Base-by-base conservation (phyloP, 2,797 vertebrate species). In the Decapterus maruadsi region DNA sequence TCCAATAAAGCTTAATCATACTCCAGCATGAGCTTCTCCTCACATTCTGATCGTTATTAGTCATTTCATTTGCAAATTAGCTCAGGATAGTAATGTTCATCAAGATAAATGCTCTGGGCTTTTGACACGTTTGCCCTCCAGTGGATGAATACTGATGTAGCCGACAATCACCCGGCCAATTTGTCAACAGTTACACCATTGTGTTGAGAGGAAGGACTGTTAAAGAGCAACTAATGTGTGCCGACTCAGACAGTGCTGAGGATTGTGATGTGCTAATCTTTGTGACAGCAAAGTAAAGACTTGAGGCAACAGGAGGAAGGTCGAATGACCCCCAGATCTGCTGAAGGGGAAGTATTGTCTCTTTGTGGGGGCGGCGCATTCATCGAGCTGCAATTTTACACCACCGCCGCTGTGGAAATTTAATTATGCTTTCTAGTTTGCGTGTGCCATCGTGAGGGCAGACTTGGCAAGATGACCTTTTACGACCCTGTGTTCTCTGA, bases 231-330 rank as follows among this genome's bases (percentile, higher is more conserved):
- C 82, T 75, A 81, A 80, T 72, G 68, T 17, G 20, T 17, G 45
- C 68, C 56, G 67, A 85, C 75, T 83, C 73, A 50, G 82, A 88
- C 85, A 84, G 82, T 77, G 77, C 63, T 2, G 67, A 43, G 62
- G 62, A 77, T 51, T 84, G 85, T 63, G 76, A 89, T 63, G 79
- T 29, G 67, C 75, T 90, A 68, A 89, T 86, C 84, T 73, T 60
- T 75, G 13, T 89, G 87, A 86, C 88, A 88, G 78, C 66, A 60
- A 63, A 50, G 78, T 79, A 73, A 82, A 87, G 75, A 59, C 75
- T 63, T 19, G 36, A 77, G 82, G 80, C 79, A 14, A 76, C 56
- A 38, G 53, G 71, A 58, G 60, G 48, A 80, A 75, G 85, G 87
- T 82, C 72, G 82, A 84, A 82, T 0, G 61, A 66, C 81, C 65